phyloP scores from a whole-genome alignment of 2,888 invertebrate genomes.

The Cataglyphis altisquamis region DNA sequence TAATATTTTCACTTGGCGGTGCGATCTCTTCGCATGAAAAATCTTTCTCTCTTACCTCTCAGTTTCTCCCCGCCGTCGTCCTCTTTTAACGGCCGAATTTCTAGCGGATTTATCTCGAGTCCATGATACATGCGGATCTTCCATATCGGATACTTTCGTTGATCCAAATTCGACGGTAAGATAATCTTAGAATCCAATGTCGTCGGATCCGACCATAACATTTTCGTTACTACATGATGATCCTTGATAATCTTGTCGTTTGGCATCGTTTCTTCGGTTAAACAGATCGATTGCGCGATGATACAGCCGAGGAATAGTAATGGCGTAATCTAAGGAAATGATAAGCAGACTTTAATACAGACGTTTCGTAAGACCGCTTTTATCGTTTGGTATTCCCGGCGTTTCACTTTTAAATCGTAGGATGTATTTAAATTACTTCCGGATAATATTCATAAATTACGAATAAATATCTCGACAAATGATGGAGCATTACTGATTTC shows the following conservation, averaged over 20 bases:
- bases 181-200: neutral
- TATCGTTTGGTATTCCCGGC: neutral
- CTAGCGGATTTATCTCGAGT: neutral
- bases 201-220: neutral
- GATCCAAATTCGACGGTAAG: neutral
- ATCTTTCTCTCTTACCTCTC: neutral
- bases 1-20: neutral
- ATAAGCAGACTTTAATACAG: neutral
- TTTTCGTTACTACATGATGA: neutral
- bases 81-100: neutral
- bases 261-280: neutral
- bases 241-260: neutral
- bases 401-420: conserved; percentile 23
- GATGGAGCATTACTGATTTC: neutral
- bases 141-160: neutral
- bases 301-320: neutral
- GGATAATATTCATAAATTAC: conserved; percentile 7
- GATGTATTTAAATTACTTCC: conserved; percentile 10
- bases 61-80: neutral
- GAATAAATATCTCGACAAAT: neutral
- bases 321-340: conserved; percentile 3
- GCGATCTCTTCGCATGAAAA: neutral
- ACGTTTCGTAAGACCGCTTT: conserved; percentile 15
- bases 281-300: neutral
- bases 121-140: neutral